phyloP scores from a whole-genome alignment of 2,113 vertebrate genomes.

The Cynoglossus semilaevis region DNA sequence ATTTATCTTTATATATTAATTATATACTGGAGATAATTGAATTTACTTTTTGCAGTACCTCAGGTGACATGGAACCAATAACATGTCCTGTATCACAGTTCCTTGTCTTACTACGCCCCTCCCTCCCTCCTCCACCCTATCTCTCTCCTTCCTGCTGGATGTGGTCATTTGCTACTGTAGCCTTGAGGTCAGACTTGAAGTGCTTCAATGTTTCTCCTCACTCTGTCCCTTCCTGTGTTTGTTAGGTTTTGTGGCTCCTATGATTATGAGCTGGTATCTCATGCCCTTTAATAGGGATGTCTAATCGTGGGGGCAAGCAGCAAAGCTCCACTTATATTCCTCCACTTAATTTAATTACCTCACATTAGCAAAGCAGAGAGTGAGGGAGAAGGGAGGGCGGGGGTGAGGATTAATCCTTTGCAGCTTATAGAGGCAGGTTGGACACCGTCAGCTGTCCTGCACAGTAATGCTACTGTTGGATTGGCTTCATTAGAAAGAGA shows the following conservation, averaged over 20 bases:
- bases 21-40: no score
- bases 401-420: slow-evolving; percentile 52
- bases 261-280: slow-evolving; percentile 43
- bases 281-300: slow-evolving; percentile 56
- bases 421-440: slow-evolving; percentile 67
- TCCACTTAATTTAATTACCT: slow-evolving; percentile 72
- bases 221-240: slow-evolving; percentile 17
- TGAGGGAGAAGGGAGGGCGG: slow-evolving; percentile 1
- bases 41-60: background rate
- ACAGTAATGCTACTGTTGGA: slow-evolving; percentile 52
- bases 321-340: slow-evolving; percentile 60
- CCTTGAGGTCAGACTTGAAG: slow-evolving; percentile 34
- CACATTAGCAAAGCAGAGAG: slow-evolving; percentile 61
- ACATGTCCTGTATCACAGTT: slow-evolving; percentile 6
- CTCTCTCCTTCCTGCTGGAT: background rate
- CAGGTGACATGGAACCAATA: background rate
- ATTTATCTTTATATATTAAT: no score
- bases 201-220: slow-evolving; percentile 17
- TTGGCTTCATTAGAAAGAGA: slow-evolving; percentile 63
- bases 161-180: slow-evolving; percentile 28
- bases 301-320: slow-evolving; percentile 55
- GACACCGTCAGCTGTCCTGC: slow-evolving; percentile 56
- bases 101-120: background rate
- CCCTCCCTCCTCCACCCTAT: background rate
- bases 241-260: slow-evolving; percentile 32